Base-by-base conservation (phyloP, 2,888 invertebrate genomes). In the Dynastes grantii region DNA sequence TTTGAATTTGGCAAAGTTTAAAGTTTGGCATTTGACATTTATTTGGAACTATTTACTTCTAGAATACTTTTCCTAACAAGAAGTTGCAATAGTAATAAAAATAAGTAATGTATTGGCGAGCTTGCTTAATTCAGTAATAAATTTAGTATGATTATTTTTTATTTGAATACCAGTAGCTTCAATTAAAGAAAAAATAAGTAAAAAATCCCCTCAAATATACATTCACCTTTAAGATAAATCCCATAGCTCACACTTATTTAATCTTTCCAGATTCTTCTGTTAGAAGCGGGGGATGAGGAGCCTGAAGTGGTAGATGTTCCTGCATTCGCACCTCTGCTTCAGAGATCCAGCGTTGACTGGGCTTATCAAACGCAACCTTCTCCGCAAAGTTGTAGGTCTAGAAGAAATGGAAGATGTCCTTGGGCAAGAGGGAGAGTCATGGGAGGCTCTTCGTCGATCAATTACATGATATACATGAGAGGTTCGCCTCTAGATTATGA, bases 271-370 rank as follows among this genome's bases (percentile, higher is more conserved):
- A 89, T 94, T 9, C 88, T 94, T 0, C 88, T 94, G 0, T 85
- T 94, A 73, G 94, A 94, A 89, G 93, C 93, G 0, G 94, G 93
- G 0, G 90, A 90, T 3, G 93, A 94, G 85, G 93, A 94, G 85
- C 93, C 93, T 0, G 90, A 92, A 53, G 90, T 92, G 0, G 92
- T 93, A 0, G 92, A 92, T 61, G 92, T 94, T 0, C 94, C 94
- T 5, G 90, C 92, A 0, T 90, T 94, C 13, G 92, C 94, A 0
- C 91, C 93, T 8, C 89, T 88, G 5, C 87, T 93, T 1, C 92
- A 90, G 76, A 86, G 90, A 1, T 93, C 93, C 29, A 92, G 90
- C 84, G 91, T 94, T 45, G 94, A 95, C 85, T 95, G 95, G 94
- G 90, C 90, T 83, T 95, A 93, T 86, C 88, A 91, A 71, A 94